Base-by-base conservation (phyloP, 1,140 invertebrate genomes). In the Drosophila ogumai region DNA sequence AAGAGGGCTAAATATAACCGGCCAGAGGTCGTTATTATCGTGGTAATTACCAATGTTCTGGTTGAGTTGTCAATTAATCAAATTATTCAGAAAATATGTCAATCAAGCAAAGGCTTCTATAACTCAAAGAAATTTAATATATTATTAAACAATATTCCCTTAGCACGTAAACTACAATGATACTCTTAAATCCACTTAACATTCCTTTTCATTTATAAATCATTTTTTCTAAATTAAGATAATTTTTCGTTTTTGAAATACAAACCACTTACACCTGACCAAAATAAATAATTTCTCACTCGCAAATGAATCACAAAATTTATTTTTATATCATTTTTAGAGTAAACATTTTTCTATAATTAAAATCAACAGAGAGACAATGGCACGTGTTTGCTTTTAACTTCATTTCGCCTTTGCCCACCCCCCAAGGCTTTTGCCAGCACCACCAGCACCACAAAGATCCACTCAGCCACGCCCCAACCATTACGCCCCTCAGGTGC, bases 291-390 rank as follows among this genome's bases (percentile, higher is more conserved):
- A n/a, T 54, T 54, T 54, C 13, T 8, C 3, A 36, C 31, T 47
- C 31, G 34, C 41, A 60, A 61, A 61, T 50, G 19, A 46, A 49
- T 28, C 19, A 34, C 50, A 19, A 49, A 43, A 34, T 32, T 3
- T 43, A 57, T 41, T 41, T 36, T 22, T 32, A 19, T 46, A 49
- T 44, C 17, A 71, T 49, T 58, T 31, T 71, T 71, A 74, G 34
- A 74, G 63, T 76, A 67, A 76, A 76, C 73, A 76, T 59, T 76
- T 76, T 68, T 76, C 49, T 57, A 76, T 76, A 76, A 76, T 76
- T 76, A 76, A 76, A 66, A 75, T 40, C 52, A 75, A 65, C 43
- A 74, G 50, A 75, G 54, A 47, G 73, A 58, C 63, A 57, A 50
- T 64, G 52, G 43, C 59, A 52, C 52, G 52, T 66, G 46, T 75